Base-by-base conservation (phyloP, 2,888 invertebrate species). In the Mechanitis messenoides region DNA sequence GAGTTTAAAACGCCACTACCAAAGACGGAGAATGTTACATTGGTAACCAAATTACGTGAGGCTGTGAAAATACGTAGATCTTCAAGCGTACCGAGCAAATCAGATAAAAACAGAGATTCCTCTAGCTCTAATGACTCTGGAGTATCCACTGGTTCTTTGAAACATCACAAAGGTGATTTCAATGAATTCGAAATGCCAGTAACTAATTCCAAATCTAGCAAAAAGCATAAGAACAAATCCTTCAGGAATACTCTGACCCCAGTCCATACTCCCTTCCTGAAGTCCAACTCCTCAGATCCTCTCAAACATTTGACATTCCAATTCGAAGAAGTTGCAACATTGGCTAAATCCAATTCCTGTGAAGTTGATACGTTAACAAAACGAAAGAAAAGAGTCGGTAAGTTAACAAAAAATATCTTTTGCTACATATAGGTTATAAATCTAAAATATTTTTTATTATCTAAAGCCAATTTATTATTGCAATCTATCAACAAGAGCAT, bases 71-170 rank as follows among this genome's bases (percentile, higher is more conserved):
- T 93, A 33, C 84, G 93, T 45, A 84, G 94, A 46, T 93, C 93
- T 0, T 93, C 93, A 0, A 93, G 93, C 68, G 93, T 93, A 0
- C 93, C 93, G 1, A 94, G 93, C 68, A 94, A 94, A 77, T 91
- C 92, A 0, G 93, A 92, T 5, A 92, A 93, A 68, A 94, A 94
- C 65, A 82, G 94, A 62, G 93, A 94, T 70, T 94, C 94, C 0
- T 93, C 93, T 0, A 93, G 93, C 73, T 93, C 93, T 4, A 93
- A 93, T 71, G 94, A 94, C 71, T 94, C 94, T 0, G 94, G 94
- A 0, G 93, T 94, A 0, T 93, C 93, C 0, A 93, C 93, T 0
- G 93, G 93, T 0, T 93, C 93, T 1, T 77, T 93, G 58, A 92
- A 92, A 63, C 92, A 93, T 69, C 88, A 92, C 69, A 92, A 85